Evolutionary conservation across 2,888 invertebrate genomes (phyloP).

Genomic region (Stegana nigrithorax): DNA sequence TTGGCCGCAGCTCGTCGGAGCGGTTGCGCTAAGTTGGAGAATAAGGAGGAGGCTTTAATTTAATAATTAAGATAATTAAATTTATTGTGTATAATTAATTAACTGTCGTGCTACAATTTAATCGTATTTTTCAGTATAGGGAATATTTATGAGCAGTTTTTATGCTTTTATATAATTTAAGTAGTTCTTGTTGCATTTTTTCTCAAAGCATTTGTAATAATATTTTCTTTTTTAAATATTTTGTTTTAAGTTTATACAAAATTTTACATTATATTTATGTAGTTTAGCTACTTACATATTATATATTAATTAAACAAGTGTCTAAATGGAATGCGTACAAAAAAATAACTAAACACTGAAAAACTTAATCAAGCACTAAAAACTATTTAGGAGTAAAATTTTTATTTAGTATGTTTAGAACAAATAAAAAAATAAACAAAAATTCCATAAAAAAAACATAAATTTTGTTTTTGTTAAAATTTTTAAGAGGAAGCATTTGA

Average conservation of each 20-base stretch:
- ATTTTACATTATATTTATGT: slow-evolving; percentile 16
- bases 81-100: slow-evolving; percentile 35
- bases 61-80: not conserved
- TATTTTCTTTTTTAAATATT: not conserved
- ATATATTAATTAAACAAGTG: not conserved
- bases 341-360: slow-evolving; percentile 42
- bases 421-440: slow-evolving; percentile 20
- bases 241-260: not conserved
- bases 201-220: too few species aligned
- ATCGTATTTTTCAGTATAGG: slow-evolving; percentile 10
- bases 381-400: slow-evolving; percentile 26
- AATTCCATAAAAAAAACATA: slow-evolving; percentile 22
- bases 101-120: slow-evolving; percentile 35
- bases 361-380: slow-evolving; percentile 29
- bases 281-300: slow-evolving; percentile 7
- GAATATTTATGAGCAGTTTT: slow-evolving; percentile 21
- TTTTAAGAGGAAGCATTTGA: slow-evolving; percentile 63
- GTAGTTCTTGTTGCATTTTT: slow-evolving; percentile 11
- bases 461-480: slow-evolving; percentile 15
- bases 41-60: not conserved
- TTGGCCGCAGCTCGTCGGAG: too few species aligned
- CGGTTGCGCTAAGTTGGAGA: slow-evolving; percentile 5
- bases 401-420: slow-evolving; percentile 19
- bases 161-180: slow-evolving; percentile 29
- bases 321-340: slow-evolving; percentile 24